phyloP scores from a whole-genome alignment of 2,113 vertebrate genomes.

The Pholis gunnellus region DNA sequence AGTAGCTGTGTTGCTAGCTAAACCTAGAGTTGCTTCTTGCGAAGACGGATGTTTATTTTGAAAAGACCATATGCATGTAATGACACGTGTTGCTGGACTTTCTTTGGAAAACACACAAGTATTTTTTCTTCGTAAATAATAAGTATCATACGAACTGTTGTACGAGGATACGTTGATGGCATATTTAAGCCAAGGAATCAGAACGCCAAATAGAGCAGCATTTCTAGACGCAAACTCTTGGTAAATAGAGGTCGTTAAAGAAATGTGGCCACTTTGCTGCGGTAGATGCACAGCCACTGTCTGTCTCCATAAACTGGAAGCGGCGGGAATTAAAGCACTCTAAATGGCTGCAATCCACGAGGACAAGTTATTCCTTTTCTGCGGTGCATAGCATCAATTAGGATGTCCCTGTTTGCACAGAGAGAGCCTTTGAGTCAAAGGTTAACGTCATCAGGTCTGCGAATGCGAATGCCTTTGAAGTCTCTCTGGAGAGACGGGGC shows the following conservation, averaged over 20 bases:
- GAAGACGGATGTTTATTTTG: too few species aligned
- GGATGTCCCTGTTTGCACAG: constrained; percentile 43
- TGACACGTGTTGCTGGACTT: too few species aligned
- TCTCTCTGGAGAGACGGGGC: constrained; percentile 61
- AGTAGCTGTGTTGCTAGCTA: too few species aligned
- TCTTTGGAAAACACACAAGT: too few species aligned
- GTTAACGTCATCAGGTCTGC: constrained; percentile 64
- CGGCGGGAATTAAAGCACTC: constrained; percentile 35
- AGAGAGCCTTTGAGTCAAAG: constrained; percentile 72
- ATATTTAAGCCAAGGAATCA: not conserved
- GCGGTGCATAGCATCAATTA: constrained; percentile 61
- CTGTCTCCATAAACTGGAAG: not conserved
- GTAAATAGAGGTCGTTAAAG: not conserved
- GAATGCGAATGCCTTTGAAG: constrained; percentile 78
- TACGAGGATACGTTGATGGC: not conserved
- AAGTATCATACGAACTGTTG: too few species aligned
- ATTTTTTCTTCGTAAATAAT: too few species aligned
- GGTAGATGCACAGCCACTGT: not conserved
- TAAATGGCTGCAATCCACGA: constrained; percentile 12
- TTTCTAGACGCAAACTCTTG: not conserved
- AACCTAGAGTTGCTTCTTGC: too few species aligned
- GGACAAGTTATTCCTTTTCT: constrained; percentile 41
- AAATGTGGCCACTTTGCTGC: constrained; percentile 2
- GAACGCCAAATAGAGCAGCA: not conserved
- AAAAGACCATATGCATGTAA: too few species aligned